phyloP scores from a whole-genome alignment of 2,113 vertebrate species.

The Mustelus asterias region DNA sequence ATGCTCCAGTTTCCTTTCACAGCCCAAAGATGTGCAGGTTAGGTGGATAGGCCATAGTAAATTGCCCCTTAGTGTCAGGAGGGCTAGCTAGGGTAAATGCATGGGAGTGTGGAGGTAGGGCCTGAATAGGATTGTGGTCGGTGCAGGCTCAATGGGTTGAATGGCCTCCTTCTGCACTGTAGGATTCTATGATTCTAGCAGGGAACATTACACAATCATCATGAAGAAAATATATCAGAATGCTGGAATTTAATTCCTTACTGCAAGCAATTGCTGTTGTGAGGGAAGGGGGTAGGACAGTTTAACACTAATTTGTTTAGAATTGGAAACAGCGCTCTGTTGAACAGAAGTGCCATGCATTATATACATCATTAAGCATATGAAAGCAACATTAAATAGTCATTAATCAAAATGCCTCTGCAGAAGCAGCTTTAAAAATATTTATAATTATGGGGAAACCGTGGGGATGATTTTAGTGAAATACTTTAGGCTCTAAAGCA shows the following conservation, averaged over 20 bases:
- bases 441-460: background rate
- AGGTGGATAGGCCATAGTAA: no score
- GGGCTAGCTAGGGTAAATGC: no score
- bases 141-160: no score
- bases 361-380: conserved; percentile 2
- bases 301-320: background rate
- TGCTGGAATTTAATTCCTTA: background rate
- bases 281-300: background rate
- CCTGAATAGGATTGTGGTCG: no score
- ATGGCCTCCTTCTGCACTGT: no score
- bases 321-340: background rate
- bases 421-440: background rate
- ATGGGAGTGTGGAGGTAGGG: no score
- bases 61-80: no score
- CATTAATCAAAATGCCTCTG: conserved; percentile 17
- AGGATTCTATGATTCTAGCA: no score
- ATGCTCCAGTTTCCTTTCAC: no score
- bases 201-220: background rate
- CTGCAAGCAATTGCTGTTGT: background rate
- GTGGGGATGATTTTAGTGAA: background rate
- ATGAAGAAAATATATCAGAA: background rate
- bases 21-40: no score
- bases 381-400: background rate
- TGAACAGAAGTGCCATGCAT: background rate
- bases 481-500: background rate